A percentile compares a stretch with the other conserved stretches of the same genome.
These are phyloP conservation scores for Cryptus viduatorius DNA, from an alignment of 2,888 invertebrate genomes.

Conservation along the genomic window DNA sequence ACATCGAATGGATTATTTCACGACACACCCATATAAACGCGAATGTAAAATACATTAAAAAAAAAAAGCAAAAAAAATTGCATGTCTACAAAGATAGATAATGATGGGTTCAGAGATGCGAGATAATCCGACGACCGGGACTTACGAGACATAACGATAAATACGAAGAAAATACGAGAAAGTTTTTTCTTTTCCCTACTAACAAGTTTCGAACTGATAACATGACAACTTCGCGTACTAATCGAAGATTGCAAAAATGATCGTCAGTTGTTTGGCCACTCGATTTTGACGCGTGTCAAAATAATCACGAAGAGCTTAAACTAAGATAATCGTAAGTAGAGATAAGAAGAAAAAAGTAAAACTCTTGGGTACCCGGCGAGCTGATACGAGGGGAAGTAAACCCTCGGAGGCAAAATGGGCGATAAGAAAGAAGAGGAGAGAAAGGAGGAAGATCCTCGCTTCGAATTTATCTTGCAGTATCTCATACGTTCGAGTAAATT, in stretches of 20 bases:
- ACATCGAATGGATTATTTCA: slow-evolving; percentile 24
- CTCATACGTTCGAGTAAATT: slow-evolving; percentile 90
- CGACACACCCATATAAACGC: neutral
- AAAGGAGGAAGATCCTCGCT: slow-evolving; percentile 88
- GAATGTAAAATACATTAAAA: neutral
- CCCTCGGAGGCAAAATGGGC: slow-evolving; percentile 71
- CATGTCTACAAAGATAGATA: neutral
- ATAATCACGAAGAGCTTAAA: slow-evolving; percentile 21
- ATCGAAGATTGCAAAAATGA: neutral
- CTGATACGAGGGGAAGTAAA: slow-evolving; percentile 25
- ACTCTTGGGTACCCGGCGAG: neutral
- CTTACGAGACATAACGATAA: neutral
- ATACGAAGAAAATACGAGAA: neutral
- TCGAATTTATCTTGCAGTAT: slow-evolving; percentile 93
- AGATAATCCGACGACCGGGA: slow-evolving; percentile 5
- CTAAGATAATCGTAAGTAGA: neutral
- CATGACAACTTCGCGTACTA: neutral
- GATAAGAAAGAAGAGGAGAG: slow-evolving; percentile 83
- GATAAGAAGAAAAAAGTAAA: slow-evolving; percentile 16
- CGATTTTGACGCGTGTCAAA: slow-evolving; percentile 36
- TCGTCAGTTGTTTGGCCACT: slow-evolving; percentile 35
- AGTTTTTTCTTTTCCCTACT: neutral
- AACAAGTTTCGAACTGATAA: slow-evolving; percentile 3
- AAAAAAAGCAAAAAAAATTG: neutral
- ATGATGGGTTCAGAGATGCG: neutral